Conservation (phyloP, 2,113 vertebrate species). For the Ciconia boyciana region DNA sequence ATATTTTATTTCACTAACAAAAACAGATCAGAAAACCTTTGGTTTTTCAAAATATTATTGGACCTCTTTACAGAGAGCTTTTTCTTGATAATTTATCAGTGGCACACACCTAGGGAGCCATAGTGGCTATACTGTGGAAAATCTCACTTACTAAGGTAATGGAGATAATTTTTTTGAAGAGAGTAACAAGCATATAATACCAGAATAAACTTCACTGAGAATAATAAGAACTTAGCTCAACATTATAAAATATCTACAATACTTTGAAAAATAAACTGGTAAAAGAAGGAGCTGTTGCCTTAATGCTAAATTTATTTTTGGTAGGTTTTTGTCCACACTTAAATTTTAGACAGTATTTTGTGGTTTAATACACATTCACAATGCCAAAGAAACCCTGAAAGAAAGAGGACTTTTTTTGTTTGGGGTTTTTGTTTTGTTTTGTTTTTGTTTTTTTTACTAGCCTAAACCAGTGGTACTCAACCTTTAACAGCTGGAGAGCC, state of each 20-base stretch:
- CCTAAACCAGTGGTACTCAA: constrained; percentile 76
- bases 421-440: background rate
- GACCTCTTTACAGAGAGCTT: background rate
- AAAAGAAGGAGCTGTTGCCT: constrained; percentile 57
- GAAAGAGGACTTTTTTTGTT: background rate
- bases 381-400: constrained; percentile 45
- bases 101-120: background rate
- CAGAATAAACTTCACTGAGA: constrained; percentile 16
- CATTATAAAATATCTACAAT: background rate
- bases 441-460: constrained; percentile 28
- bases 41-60: background rate
- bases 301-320: constrained; percentile 26
- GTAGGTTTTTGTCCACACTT: background rate
- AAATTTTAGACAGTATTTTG: constrained; percentile 63
- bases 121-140: background rate
- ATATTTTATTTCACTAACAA: background rate
- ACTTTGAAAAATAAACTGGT: constrained; percentile 34
- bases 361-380: constrained; percentile 35
- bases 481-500: constrained; percentile 76
- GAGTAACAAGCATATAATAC: constrained; percentile 46
- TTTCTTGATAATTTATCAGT: background rate
- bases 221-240: constrained; percentile 22
- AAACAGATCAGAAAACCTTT: background rate
- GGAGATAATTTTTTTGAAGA: background rate
- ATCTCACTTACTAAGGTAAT: background rate